These are phyloP conservation scores for Corvus hawaiiensis DNA, from an alignment of 2,113 vertebrate genomes.

Conservation along the genomic window DNA sequence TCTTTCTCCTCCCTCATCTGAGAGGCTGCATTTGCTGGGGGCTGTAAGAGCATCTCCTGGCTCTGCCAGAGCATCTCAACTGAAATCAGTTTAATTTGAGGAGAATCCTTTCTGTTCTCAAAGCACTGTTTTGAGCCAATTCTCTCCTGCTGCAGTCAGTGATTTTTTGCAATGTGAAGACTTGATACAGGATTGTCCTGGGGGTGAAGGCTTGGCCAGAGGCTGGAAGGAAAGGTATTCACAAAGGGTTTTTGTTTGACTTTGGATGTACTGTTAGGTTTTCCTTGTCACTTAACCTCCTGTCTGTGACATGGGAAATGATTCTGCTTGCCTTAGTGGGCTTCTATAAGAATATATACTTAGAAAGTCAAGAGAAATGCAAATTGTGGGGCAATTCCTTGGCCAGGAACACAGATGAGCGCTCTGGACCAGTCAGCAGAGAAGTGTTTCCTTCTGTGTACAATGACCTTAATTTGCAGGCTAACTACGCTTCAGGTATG, in stretches of 20 bases:
- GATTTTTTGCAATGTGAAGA: background rate
- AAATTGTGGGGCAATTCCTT: background rate
- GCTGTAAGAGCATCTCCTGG: fast-evolving
- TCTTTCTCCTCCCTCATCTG: too few relatives aligned
- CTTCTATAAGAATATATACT: fast-evolving
- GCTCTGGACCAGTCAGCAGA: background rate
- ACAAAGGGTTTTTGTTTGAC: background rate
- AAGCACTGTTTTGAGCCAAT: background rate
- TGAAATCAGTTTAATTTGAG: background rate
- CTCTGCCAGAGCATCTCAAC: background rate
- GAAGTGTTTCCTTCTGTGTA: background rate
- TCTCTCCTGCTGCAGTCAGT: background rate
- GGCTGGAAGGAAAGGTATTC: background rate
- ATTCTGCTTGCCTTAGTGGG: background rate
- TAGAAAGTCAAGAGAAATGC: background rate
- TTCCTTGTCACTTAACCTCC: background rate
- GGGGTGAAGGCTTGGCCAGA: background rate
- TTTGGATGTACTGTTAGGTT: background rate
- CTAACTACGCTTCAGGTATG: background rate
- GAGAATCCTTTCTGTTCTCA: background rate
- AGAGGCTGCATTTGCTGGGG: background rate
- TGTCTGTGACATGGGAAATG: background rate
- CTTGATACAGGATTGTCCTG: background rate
- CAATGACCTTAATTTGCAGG: background rate
- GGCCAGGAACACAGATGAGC: background rate